These are phyloP conservation scores for Desoria tigrina DNA, from an alignment of 2,888 invertebrate genomes.

Conservation along the genomic window DNA sequence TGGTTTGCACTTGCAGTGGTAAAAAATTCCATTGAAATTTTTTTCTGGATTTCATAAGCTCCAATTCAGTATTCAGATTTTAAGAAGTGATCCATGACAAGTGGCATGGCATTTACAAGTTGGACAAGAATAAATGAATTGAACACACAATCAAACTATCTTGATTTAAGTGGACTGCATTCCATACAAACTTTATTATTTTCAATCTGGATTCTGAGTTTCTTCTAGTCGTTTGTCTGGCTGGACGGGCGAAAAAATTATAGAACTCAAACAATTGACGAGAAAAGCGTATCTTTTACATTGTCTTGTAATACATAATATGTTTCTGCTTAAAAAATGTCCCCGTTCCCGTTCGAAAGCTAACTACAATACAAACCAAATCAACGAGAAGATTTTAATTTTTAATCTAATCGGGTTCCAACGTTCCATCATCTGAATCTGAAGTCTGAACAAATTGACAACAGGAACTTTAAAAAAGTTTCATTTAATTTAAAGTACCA, in stretches of 20 bases:
- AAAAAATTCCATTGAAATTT: no score
- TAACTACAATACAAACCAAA: neutral
- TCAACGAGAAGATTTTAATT: neutral
- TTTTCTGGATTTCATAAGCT: no score
- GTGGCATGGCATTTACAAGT: no score
- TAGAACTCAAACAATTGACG: conserved; percentile 42
- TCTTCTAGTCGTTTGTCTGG: conserved; percentile 30
- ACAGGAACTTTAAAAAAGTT: no score
- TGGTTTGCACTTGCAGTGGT: no score
- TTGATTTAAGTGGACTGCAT: conserved; percentile 23
- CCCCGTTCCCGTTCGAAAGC: neutral
- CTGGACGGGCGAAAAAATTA: conserved; percentile 50
- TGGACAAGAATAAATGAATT: no score
- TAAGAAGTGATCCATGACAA: no score
- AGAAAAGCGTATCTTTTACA: conserved; percentile 44
- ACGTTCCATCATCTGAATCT: no score
- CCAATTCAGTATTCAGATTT: no score
- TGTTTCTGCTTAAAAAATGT: neutral
- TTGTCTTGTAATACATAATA: conserved; percentile 27
- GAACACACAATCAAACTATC: neutral
- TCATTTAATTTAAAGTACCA: no score
- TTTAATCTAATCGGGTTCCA: neutral
- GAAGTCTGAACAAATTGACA: no score
- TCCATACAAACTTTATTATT: conserved; percentile 32
- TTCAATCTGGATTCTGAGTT: conserved; percentile 25